Evolutionary conservation across 1,140 invertebrate genomes (phyloP).

Genomic region (Agraylea sexmaculata): DNA sequence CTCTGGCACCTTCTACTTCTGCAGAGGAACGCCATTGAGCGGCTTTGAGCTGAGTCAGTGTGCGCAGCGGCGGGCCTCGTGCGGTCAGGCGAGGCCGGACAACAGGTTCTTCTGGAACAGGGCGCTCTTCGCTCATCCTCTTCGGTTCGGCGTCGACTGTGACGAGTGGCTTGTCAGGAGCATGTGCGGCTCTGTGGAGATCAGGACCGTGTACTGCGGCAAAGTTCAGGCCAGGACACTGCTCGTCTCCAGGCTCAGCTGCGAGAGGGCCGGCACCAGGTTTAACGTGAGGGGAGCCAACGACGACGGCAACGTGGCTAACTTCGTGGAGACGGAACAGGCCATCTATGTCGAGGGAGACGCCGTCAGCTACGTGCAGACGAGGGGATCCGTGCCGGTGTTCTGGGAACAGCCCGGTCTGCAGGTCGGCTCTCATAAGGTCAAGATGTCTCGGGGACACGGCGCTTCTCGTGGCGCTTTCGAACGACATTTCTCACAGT

Average conservation of each 20-base stretch:
- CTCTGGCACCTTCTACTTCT: conserved; percentile 95
- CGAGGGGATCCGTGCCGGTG: conserved; percentile 90
- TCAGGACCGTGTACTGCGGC: conserved; percentile 90
- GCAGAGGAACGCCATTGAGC: conserved; percentile 42
- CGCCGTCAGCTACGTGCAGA: conserved; percentile 73
- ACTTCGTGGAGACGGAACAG: conserved; percentile 99
- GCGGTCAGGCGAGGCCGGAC: conserved; percentile 58
- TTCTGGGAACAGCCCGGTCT: conserved; percentile 99
- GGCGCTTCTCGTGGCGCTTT: conserved; percentile 87
- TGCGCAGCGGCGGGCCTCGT: conserved; percentile 73
- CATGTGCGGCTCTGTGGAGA: conserved; percentile 94
- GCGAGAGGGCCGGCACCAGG: conserved; percentile 88
- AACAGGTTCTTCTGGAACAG: conserved; percentile 97
- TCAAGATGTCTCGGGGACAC: conserved; percentile 89
- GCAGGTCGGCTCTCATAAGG: conserved; percentile 97
- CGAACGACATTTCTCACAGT: conserved; percentile 76
- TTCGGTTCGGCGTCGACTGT: conserved; percentile 80
- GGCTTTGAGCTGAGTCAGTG: conserved; percentile 82
- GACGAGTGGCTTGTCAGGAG: conserved; percentile 81
- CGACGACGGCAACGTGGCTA: conserved; percentile 98
- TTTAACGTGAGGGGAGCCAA: conserved; percentile 98
- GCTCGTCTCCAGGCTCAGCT: conserved; percentile 89
- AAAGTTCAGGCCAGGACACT: conserved; percentile 85
- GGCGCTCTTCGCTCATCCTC: conserved; percentile 83
- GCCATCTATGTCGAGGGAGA: conserved; percentile 84